These are phyloP conservation scores for Nysson spinosus DNA, from an alignment of 2,888 invertebrate species.

Conservation along the genomic window DNA sequence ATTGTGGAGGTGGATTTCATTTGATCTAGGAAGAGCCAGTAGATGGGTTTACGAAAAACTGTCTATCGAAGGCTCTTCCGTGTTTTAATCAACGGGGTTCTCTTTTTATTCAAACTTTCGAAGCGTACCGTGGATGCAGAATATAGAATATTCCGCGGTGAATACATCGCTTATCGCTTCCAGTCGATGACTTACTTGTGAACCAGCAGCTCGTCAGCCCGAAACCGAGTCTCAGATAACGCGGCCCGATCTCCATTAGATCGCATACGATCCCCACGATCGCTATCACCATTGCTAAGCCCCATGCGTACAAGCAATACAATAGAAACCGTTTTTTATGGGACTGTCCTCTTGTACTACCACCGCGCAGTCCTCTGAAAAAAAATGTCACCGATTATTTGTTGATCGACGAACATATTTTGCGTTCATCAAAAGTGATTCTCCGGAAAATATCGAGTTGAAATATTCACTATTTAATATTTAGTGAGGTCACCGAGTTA, in stretches of 20 bases:
- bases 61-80: no score
- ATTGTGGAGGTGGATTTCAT: no score
- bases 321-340: slow-evolving; percentile 80
- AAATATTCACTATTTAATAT: no score
- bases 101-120: not conserved
- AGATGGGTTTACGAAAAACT: no score
- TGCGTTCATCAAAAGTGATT: no score
- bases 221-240: slow-evolving; percentile 80
- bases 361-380: slow-evolving; percentile 66
- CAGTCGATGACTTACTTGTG: slow-evolving; percentile 77
- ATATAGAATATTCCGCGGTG: not conserved
- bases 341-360: slow-evolving; percentile 37
- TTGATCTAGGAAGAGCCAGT: no score
- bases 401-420: not conserved
- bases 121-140: not conserved
- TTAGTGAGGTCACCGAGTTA: no score
- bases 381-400: not conserved
- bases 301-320: slow-evolving; percentile 87
- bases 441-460: no score
- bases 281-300: slow-evolving; percentile 81
- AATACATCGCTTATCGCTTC: slow-evolving; percentile 16
- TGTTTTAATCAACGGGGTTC: not conserved
- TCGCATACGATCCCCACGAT: slow-evolving; percentile 80
- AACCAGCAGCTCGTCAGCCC: slow-evolving; percentile 84
- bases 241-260: slow-evolving; percentile 77